These are phyloP conservation scores for Trigoniulus corallinus DNA, from an alignment of 1,140 invertebrate genomes.

Conservation along the genomic window DNA sequence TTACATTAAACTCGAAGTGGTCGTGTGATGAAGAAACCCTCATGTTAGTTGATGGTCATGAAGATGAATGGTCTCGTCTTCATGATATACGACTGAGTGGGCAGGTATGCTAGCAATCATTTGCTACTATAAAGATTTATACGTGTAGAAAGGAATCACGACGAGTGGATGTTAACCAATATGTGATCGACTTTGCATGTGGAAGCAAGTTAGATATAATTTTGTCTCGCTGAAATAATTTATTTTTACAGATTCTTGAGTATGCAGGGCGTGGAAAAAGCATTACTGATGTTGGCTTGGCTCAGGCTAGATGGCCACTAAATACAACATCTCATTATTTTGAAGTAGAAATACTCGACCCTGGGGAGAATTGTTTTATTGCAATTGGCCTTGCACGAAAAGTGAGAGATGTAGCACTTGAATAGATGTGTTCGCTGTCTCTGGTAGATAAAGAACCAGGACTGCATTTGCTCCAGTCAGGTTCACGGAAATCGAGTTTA, in stretches of 20 bases:
- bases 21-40: conserved; percentile 28
- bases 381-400: conserved; percentile 38
- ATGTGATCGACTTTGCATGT: no score
- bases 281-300: conserved; percentile 38
- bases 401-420: conserved; percentile 18
- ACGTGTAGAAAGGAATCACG: no score
- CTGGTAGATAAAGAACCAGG: no score
- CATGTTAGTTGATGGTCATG: conserved; percentile 36
- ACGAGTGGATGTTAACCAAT: no score
- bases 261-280: conserved; percentile 37
- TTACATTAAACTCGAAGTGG: conserved; percentile 26
- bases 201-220: no score
- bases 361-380: conserved; percentile 39
- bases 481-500: no score
- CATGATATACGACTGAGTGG: conserved; percentile 36
- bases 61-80: conserved; percentile 37
- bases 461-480: no score
- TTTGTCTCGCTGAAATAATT: no score
- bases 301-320: conserved; percentile 34
- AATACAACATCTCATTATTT: conserved; percentile 38
- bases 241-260: conserved; percentile 28
- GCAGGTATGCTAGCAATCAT: no score
- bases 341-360: conserved; percentile 40
- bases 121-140: no score
- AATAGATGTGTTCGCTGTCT: not conserved